Evolutionary conservation across 2,888 invertebrate genomes (phyloP).

Genomic region (Encarsia formosa): DNA sequence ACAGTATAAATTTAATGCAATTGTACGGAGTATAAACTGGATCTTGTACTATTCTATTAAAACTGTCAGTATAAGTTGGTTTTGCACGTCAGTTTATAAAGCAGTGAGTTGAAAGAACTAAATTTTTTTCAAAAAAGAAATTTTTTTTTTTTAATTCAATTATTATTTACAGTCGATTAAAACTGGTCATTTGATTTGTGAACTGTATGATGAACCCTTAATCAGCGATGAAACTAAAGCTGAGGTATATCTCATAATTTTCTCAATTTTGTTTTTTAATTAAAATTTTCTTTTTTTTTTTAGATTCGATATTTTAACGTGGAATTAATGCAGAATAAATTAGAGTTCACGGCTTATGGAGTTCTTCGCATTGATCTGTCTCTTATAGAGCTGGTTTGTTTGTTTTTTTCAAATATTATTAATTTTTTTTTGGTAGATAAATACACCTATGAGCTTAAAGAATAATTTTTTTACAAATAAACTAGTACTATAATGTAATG

Average conservation of each 20-base stretch:
- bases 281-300: not conserved
- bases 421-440: no score
- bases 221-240: constrained; percentile 8
- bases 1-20: not conserved
- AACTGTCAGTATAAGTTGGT: not conserved
- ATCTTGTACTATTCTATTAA: not conserved
- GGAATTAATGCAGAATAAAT: constrained; percentile 3
- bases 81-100: not conserved
- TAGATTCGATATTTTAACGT: not conserved
- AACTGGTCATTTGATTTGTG: constrained; percentile 12
- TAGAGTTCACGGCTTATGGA: constrained; percentile 11
- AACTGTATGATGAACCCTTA: constrained; percentile 17
- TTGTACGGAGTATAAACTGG: not conserved
- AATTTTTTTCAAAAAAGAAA: no score
- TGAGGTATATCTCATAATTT: constrained; percentile 1
- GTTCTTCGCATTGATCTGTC: constrained; percentile 5
- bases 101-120: constrained; percentile 1
- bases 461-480: no score
- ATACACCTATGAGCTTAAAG: no score
- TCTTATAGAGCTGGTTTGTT: constrained; percentile 1
- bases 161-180: not conserved
- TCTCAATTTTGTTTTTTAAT: not conserved
- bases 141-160: no score
- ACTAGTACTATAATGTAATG: no score
- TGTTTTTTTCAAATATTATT: no score